A percentile compares a stretch with the other conserved stretches of the same genome.
Conservation (phyloP, 2,113 vertebrate species). For the Grantiella picta region DNA sequence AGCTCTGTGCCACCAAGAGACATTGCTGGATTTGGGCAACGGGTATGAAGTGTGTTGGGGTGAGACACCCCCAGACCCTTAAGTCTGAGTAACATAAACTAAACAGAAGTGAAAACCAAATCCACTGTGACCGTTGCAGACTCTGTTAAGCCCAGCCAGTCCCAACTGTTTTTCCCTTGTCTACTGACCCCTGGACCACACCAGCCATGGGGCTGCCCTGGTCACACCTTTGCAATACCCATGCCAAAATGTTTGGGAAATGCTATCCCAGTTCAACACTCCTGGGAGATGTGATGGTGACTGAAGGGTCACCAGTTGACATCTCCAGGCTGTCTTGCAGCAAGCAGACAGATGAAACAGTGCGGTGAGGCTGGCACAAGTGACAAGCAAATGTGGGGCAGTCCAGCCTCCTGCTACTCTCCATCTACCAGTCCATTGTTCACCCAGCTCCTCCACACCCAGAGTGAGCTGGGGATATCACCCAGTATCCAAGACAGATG, state of each 20-base stretch:
- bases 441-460: fast-evolving
- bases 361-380: fast-evolving
- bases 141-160: neutral
- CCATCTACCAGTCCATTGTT: neutral
- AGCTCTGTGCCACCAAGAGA: neutral
- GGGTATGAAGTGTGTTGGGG: neutral
- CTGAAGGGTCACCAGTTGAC: neutral
- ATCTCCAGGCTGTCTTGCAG: neutral
- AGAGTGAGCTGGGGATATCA: fast-evolving
- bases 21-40: neutral
- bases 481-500: neutral
- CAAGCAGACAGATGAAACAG: fast-evolving
- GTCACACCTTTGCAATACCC: neutral
- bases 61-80: neutral
- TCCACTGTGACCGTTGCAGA: fast-evolving
- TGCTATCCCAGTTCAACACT: neutral
- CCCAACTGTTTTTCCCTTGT: neutral
- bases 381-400: fast-evolving
- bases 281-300: neutral
- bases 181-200: neutral
- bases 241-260: neutral
- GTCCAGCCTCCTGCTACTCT: neutral
- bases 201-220: neutral
- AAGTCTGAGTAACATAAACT: neutral
- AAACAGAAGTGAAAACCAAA: neutral